Evolutionary conservation across 2,888 invertebrate genomes (phyloP), one percentile per base, ranked within the genome.

Genomic region (Epinotia demarniana): DNA sequence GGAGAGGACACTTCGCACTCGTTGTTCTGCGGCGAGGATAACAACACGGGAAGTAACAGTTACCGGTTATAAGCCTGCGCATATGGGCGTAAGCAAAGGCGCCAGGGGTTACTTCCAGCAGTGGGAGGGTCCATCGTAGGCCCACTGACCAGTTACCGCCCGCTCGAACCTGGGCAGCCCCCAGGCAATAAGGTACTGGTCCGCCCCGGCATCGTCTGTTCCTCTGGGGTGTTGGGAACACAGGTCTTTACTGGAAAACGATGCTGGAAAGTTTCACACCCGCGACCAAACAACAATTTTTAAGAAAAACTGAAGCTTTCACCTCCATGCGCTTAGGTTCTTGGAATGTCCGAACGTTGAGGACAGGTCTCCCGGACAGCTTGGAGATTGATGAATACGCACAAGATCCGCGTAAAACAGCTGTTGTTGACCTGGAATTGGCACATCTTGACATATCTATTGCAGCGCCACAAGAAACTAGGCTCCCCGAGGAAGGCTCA

Each of bases 161-260:
- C 27, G 27, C 58, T 18, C 9, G 11, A 58, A 61, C 16, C 33
- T 16, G 58, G 78, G 78, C 75, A 76, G 77, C 77, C 78, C 77
- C 75, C 58, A 12, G 23, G 12, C 78, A 78, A 66, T 77, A 73
- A 77, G 77, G 75, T 77, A 75, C 77, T 73, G 39, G 72, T 77
- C 78, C 78, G 77, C 46, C 76, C 39, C 77, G 18, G 57, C 57
- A 18, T 57, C 11, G 18, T 18, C n/a, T 57, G 57, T 57, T 18
- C 57, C 18, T n/a, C n/a, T 18, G 5, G 57, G 57, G 57, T 57
- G 57, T 6, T 4, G 3, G 57, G 57, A 18, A 57, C 57, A 57
- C n/a, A 18, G 5, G 18, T 4, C 1, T 57, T 18, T 1, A 9
- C 57, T 5, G 18, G n/a, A 6, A 3, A 18, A 4, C 18, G 57